A percentile compares a stretch with the other conserved stretches of the same genome.
phyloP scores from a whole-genome alignment of 2,113 vertebrate genomes.

The Saguinus imperator region DNA sequence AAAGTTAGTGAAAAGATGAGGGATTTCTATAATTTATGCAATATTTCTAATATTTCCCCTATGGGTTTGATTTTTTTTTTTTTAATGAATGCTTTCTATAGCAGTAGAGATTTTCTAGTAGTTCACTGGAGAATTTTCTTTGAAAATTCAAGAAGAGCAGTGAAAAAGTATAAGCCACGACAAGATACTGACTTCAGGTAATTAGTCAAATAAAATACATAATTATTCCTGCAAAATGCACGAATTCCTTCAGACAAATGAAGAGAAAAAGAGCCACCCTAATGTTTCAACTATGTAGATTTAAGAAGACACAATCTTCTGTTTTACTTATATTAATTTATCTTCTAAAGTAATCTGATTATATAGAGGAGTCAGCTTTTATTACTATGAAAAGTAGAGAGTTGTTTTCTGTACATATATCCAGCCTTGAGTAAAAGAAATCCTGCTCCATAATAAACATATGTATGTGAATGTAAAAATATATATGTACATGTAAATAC shows the following conservation, averaged over 20 bases:
- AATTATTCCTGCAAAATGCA: not conserved
- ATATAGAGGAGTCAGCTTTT: not conserved
- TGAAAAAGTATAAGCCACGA: conserved; percentile 1
- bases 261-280: not conserved
- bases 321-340: conserved; percentile 12
- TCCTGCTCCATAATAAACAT: not conserved
- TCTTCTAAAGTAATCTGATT: conserved; percentile 35
- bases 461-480: not conserved
- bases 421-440: conserved; percentile 16
- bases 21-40: conserved; percentile 3
- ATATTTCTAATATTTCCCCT: not conserved
- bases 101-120: conserved; percentile 1
- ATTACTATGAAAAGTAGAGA: conserved; percentile 31
- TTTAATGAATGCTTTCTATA: not conserved
- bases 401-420: not conserved
- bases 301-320: conserved; percentile 14
- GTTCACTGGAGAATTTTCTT: not conserved
- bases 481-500: not conserved
- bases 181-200: not conserved
- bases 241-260: conserved; percentile 1
- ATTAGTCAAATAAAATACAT: not conserved
- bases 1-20: not conserved
- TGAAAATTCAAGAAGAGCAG: not conserved
- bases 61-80: no score
- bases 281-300: not conserved